A percentile compares a stretch with the other conserved stretches of the same genome.
These are phyloP conservation scores for Muricea muricata DNA, from an alignment of 92 coral and sea anemone species.

Conservation along the genomic window DNA sequence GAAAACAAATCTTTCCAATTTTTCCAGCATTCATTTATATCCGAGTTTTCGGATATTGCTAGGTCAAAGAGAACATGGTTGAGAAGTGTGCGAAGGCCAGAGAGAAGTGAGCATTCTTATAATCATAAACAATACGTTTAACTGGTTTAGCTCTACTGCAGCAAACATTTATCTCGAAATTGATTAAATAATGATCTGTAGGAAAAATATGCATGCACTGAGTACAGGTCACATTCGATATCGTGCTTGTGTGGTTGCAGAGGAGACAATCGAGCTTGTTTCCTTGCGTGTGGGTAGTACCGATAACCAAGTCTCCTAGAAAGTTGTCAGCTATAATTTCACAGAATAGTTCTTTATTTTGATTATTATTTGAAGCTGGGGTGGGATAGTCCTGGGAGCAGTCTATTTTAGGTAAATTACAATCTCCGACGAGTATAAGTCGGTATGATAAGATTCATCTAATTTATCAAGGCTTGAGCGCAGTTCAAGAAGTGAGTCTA, in stretches of 20 bases:
- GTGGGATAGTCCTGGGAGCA: not conserved
- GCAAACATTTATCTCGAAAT: not conserved
- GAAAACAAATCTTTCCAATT: not conserved
- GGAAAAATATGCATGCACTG: not conserved
- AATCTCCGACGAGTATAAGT: not conserved
- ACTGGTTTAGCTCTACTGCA: not conserved
- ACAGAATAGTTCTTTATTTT: not conserved
- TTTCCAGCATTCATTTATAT: conserved; percentile 1
- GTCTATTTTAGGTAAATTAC: not conserved
- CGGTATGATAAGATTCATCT: conserved; percentile 2
- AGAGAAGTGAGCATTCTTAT: not conserved
- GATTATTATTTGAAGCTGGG: not conserved
- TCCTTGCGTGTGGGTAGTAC: not conserved
- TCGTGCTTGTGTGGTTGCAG: not conserved
- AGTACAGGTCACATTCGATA: conserved; percentile 1
- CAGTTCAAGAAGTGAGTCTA: not conserved
- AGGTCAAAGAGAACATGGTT: not conserved
- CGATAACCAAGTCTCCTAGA: not conserved
- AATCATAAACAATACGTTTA: not conserved
- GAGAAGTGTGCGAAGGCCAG: not conserved
- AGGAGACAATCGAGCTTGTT: not conserved
- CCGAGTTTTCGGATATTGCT: not conserved
- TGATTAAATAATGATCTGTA: not conserved
- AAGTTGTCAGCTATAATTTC: conserved; percentile 1
- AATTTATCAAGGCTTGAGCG: conserved; percentile 22